These are phyloP conservation scores for Potorous gilbertii DNA, from an alignment of 2,797 vertebrate species.

Conservation along the genomic window DNA sequence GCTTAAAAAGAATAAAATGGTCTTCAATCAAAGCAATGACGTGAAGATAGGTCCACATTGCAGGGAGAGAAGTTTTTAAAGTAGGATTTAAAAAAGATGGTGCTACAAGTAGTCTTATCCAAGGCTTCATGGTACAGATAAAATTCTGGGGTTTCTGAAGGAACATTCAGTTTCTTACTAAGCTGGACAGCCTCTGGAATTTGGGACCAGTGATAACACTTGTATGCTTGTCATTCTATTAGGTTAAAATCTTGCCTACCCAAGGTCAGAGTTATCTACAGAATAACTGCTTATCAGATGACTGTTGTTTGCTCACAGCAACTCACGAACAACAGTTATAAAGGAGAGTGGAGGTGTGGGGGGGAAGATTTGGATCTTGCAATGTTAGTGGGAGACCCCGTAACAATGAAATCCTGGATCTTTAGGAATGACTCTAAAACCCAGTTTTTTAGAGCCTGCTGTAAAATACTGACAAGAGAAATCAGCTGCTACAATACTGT, in stretches of 20 bases:
- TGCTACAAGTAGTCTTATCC: neutral
- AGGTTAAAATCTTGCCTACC: neutral
- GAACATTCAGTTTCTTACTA: neutral
- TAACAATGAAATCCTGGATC: too few species aligned
- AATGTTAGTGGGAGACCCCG: too few species aligned
- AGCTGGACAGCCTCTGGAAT: neutral
- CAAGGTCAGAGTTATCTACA: neutral
- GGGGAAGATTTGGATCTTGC: too few species aligned
- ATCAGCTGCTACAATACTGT: neutral
- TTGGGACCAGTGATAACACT: neutral
- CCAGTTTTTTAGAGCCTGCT: neutral
- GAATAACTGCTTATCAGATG: too few species aligned
- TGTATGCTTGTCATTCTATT: neutral
- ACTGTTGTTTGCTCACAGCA: too few species aligned
- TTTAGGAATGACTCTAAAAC: neutral
- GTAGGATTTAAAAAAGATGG: neutral
- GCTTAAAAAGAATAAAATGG: neutral
- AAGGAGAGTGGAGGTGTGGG: too few species aligned
- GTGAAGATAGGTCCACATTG: neutral
- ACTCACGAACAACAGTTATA: neutral
- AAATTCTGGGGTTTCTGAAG: neutral
- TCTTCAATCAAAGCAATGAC: neutral
- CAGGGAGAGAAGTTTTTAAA: neutral
- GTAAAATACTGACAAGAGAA: neutral
- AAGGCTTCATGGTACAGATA: neutral